phyloP scores from a whole-genome alignment of 2,113 vertebrate genomes.

The Turdus rufiventris region DNA sequence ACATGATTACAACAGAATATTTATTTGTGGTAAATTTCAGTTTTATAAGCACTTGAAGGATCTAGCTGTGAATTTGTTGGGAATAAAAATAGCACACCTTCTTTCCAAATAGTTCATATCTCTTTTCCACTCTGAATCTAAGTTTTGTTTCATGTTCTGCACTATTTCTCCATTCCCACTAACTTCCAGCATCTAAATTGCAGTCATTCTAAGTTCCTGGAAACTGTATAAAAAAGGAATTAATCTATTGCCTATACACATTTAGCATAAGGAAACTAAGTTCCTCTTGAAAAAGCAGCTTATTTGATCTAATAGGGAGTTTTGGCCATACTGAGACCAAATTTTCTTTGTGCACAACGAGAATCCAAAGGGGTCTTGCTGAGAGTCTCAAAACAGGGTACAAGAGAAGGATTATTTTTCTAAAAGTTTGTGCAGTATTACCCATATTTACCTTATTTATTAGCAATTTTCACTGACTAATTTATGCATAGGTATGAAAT shows the following conservation, averaged over 20 bases:
- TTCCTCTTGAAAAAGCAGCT: background rate
- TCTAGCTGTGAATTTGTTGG: background rate
- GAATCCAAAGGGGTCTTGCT: background rate
- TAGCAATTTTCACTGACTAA: background rate
- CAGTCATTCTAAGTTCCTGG: background rate
- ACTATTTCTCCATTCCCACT: background rate
- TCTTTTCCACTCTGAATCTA: background rate
- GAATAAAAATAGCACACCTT: background rate
- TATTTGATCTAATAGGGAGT: background rate
- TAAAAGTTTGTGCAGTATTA: background rate
- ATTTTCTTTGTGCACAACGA: background rate
- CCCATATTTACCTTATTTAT: background rate
- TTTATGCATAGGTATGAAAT: background rate
- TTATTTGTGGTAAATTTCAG: background rate
- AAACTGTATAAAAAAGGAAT: background rate
- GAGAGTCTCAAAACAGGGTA: background rate
- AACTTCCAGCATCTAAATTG: background rate
- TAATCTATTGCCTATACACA: accelerated
- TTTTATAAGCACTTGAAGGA: background rate
- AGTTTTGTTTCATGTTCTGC: background rate
- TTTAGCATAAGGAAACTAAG: background rate
- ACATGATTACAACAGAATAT: background rate
- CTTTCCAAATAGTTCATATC: background rate
- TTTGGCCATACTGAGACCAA: background rate
- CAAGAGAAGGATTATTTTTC: background rate